Conservation (phyloP, 2,888 invertebrate species). For the Drosophila kambysellisi region DNA sequence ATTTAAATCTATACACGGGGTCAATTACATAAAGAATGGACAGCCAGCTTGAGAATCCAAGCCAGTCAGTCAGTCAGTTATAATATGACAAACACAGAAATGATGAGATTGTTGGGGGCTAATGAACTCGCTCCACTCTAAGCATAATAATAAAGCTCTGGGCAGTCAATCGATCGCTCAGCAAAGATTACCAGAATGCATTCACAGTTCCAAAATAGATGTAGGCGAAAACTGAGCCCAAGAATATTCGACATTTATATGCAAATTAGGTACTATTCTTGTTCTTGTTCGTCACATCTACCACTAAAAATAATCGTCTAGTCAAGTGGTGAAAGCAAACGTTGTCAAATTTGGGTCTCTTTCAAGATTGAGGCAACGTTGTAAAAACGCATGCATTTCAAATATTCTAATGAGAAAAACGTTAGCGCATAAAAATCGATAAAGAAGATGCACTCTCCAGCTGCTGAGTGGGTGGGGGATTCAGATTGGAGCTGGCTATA, state of each 20-base stretch:
- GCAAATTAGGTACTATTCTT: constrained; percentile 37
- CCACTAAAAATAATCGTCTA: constrained; percentile 32
- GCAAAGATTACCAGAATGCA: constrained; percentile 31
- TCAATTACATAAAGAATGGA: constrained; percentile 36
- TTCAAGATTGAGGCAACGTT: constrained; percentile 24
- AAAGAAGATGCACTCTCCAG: constrained; percentile 53
- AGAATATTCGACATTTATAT: constrained; percentile 44
- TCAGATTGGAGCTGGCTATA: constrained; percentile 31
- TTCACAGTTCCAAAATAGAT: constrained; percentile 26
- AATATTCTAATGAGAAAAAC: constrained; percentile 72
- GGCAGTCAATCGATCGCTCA: constrained; percentile 31
- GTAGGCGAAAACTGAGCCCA: constrained; percentile 6
- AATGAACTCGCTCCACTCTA: constrained; percentile 51
- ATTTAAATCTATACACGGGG: constrained; percentile 1
- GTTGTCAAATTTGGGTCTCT: neutral
- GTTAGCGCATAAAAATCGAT: constrained; percentile 47
- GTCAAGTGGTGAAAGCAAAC: constrained; percentile 39
- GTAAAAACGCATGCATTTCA: constrained; percentile 13
- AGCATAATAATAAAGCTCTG: constrained; percentile 14
- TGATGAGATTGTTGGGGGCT: constrained; percentile 52
- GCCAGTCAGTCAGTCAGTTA: neutral
- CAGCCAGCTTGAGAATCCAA: constrained; percentile 10
- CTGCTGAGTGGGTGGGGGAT: constrained; percentile 23
- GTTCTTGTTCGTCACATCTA: constrained; percentile 34
- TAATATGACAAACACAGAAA: constrained; percentile 33